Evolutionary conservation across 2,888 invertebrate species (phyloP).

Genomic region (Uloborus plumipes): DNA sequence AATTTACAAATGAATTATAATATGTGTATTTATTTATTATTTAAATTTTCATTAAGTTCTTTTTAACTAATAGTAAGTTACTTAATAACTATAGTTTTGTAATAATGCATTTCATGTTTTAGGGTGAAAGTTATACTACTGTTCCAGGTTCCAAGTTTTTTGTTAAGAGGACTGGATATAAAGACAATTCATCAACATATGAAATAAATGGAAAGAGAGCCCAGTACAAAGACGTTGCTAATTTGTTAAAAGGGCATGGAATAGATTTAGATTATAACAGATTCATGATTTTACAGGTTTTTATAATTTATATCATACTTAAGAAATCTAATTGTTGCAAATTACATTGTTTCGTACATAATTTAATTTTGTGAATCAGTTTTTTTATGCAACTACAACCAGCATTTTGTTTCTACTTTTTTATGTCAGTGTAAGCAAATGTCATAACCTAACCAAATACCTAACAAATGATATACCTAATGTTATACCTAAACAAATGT

Average conservation of each 20-base stretch:
- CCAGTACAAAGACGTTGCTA: conserved; percentile 89
- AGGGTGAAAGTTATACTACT: conserved; percentile 78
- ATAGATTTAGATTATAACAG: conserved; percentile 97
- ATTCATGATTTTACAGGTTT: conserved; percentile 94
- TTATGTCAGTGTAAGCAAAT: too few species aligned
- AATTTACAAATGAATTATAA: too few species aligned
- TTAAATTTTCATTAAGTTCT: too few species aligned
- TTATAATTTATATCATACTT: neutral
- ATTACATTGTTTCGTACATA: too few species aligned
- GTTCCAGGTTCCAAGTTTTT: conserved; percentile 85
- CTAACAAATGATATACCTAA: too few species aligned
- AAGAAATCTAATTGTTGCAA: too few species aligned
- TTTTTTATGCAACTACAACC: too few species aligned
- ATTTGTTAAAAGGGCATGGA: conserved; percentile 82
- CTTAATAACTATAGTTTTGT: neutral
- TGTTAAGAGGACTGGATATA: conserved; percentile 88
- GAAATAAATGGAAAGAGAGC: conserved; percentile 81
- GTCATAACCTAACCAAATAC: too few species aligned
- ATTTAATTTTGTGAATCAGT: too few species aligned
- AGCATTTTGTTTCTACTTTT: too few species aligned
- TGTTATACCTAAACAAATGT: too few species aligned
- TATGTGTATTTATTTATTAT: too few species aligned
- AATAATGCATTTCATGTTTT: neutral
- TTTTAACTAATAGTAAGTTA: neutral
- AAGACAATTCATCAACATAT: conserved; percentile 84